Base-by-base conservation (phyloP, 2,888 invertebrate genomes). In the Pantelozetes paolii region DNA sequence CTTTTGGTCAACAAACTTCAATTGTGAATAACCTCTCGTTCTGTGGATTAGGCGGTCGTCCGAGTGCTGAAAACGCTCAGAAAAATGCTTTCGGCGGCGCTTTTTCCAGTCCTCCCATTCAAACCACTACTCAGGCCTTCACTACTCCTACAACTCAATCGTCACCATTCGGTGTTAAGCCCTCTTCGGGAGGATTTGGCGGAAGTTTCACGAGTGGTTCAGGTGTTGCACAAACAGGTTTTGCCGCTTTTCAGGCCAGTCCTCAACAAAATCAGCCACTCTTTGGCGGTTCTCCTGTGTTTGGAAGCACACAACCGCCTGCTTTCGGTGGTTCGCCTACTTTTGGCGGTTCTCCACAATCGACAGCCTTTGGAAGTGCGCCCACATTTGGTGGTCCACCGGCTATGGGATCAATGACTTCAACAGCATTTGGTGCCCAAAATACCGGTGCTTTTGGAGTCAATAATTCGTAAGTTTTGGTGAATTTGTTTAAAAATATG, bases 31-130 rank as follows among this genome's bases (percentile, higher is more conserved):
- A 42, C 26, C 20, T 26, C 1, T 70, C 70, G 45, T 45, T 70
- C 15, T 70, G 72, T 71, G 76, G 77, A 30, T 72, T 77, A 18
- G 77, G 77, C 11, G 75, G 74, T 3, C 71, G 74, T 40, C 77
- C 77, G 23, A 74, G 48, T 48, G 50, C 75, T 54, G 77, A 76
- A 74, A 77, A 76, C 71, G 77, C 75, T 36, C 40, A 67, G 9
- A 77, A 77, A 59, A 77, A 77, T 73, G 74, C 76, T 26, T 77
- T 77, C 74, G 73, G 74, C 18, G 71, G 59, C 6, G n/a, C n/a
- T 13, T 59, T 59, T 30, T 59, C 59, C 3, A 59, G 18, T 15
- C 32, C 59, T 30, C 32, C 59, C 32, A 11, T 32, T 20, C 59
- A 59, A 13, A 30, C 59, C 28, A 30, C 23, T 57, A 6, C 50